Evolutionary conservation across 2,113 vertebrate genomes (phyloP).

Genomic region (Grantiella picta): DNA sequence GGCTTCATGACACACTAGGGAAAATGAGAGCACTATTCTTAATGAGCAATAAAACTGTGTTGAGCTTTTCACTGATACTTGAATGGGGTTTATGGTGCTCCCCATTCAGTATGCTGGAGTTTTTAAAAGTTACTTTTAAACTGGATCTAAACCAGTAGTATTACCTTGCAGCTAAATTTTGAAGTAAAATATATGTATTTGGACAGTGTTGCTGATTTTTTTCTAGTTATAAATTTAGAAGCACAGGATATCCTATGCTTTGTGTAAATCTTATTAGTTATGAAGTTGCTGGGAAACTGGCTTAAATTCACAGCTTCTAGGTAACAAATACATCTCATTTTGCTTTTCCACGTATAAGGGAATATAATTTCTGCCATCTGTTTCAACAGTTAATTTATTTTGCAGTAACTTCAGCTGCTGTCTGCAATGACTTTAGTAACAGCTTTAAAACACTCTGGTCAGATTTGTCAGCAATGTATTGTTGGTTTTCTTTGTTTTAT

Average conservation of each 20-base stretch:
- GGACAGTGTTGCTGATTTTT: not conserved
- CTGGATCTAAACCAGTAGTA: not conserved
- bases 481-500: not conserved
- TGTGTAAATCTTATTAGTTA: conserved; percentile 35
- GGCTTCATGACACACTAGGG: not conserved
- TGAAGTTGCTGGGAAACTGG: conserved; percentile 38
- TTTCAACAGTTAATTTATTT: conserved; percentile 8
- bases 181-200: not conserved
- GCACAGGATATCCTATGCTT: not conserved
- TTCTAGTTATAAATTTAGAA: conserved; percentile 34
- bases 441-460: not conserved
- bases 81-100: not conserved
- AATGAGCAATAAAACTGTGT: not conserved
- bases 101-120: not conserved
- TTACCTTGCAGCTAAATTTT: not conserved
- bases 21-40: not conserved
- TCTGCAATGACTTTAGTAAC: not conserved
- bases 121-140: not conserved
- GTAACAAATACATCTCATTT: not conserved
- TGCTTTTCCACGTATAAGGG: not conserved
- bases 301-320: not conserved
- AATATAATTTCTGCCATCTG: conserved; percentile 1
- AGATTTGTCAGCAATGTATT: not conserved
- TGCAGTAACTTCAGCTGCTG: not conserved
- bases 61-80: not conserved